Evolutionary conservation across 2,797 vertebrate genomes (phyloP).

Genomic region (Novumbra hubbsi): DNA sequence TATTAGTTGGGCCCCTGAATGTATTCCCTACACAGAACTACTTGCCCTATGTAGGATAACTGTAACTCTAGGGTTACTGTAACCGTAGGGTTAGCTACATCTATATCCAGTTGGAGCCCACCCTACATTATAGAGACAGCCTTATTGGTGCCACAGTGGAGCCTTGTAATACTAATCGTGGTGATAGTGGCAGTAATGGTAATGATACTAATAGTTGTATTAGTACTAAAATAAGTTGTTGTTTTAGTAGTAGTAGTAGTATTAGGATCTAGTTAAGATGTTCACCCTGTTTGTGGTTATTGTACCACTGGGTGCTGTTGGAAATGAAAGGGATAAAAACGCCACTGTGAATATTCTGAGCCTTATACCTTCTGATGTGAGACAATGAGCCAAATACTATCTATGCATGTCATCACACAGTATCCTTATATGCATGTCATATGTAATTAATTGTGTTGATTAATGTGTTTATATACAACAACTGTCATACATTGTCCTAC

Average conservation of each 20-base stretch:
- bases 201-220: too few relatives aligned
- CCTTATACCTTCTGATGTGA: constrained; percentile 29
- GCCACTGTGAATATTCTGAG: constrained; percentile 59
- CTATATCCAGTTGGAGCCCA: too few relatives aligned
- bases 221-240: too few relatives aligned
- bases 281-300: background rate
- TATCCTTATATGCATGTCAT: constrained; percentile 10
- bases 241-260: too few relatives aligned
- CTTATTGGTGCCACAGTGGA: constrained; percentile 42
- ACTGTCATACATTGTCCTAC: background rate
- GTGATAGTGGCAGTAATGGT: too few relatives aligned
- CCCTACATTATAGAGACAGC: background rate
- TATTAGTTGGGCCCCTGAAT: constrained; percentile 69
- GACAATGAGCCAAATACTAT: background rate
- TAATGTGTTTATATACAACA: background rate
- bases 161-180: background rate
- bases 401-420: background rate
- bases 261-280: background rate
- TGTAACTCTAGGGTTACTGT: background rate
- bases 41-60: background rate
- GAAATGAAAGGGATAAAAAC: background rate
- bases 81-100: background rate
- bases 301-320: background rate
- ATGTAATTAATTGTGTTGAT: constrained; percentile 13
- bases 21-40: background rate